These are phyloP conservation scores for Perca fluviatilis DNA, from an alignment of 2,113 vertebrate species.

Conservation along the genomic window DNA sequence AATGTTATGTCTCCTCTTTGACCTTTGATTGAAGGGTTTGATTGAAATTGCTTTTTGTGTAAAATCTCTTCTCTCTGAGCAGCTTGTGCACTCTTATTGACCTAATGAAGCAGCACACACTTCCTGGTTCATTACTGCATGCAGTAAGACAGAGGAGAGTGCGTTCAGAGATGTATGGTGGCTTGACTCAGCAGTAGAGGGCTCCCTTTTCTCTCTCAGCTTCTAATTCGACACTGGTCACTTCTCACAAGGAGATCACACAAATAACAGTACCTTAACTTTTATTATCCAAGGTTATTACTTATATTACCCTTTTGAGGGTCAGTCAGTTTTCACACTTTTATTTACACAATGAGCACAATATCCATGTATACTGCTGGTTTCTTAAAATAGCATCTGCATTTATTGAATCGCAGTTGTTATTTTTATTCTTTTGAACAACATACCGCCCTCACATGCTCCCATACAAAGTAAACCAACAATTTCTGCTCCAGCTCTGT, in stretches of 20 bases:
- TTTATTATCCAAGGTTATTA: not conserved
- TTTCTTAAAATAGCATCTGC: not conserved
- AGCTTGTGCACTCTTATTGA: not conserved
- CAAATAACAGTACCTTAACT: not conserved
- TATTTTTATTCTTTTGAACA: not conserved
- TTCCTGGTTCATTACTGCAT: conserved; percentile 34
- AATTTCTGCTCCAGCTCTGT: conserved; percentile 13
- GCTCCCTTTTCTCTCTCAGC: conserved; percentile 44
- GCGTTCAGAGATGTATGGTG: conserved; percentile 5
- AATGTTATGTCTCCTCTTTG: not conserved
- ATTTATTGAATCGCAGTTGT: not conserved
- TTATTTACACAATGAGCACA: not conserved
- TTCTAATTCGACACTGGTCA: conserved; percentile 20
- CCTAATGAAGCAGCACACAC: conserved; percentile 27
- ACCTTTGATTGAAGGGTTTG: not conserved
- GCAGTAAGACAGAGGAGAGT: not conserved
- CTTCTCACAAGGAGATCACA: conserved; percentile 13
- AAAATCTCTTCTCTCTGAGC: not conserved
- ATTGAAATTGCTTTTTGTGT: not conserved
- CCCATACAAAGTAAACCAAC: not conserved
- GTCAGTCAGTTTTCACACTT: not conserved
- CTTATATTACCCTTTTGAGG: too few relatives aligned
- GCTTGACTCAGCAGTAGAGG: conserved; percentile 56
- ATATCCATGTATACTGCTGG: not conserved
- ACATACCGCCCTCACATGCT: not conserved